A percentile compares a stretch with the other conserved stretches of the same genome.
Conservation (phyloP, 37 sponge, comb jelly and placozoan species). For the Oopsacas minuta region DNA sequence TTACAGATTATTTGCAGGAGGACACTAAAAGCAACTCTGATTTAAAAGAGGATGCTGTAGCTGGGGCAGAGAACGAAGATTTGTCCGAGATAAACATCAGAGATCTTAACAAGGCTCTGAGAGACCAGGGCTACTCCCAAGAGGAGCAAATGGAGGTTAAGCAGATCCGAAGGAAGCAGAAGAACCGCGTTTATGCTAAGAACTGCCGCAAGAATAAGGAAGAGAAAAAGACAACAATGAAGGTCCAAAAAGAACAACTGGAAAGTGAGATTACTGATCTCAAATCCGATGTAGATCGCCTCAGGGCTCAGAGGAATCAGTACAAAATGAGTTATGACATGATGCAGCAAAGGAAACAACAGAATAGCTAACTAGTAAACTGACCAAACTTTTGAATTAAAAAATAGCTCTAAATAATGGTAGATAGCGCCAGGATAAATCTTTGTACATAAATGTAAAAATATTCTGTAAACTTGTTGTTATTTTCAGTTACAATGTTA, state of each 20-base stretch:
- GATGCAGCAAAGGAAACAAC: background rate
- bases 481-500: no score
- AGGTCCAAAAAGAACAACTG: background rate
- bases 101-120: background rate
- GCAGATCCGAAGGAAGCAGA: background rate
- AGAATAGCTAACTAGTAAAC: background rate
- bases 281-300: background rate
- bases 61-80: background rate
- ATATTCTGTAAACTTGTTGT: no score
- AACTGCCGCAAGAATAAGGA: constrained; percentile 15
- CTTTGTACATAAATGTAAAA: background rate
- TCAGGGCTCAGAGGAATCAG: background rate
- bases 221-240: background rate
- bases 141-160: constrained; percentile 2
- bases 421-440: background rate
- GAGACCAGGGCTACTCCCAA: background rate
- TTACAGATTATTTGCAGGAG: background rate
- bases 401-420: background rate
- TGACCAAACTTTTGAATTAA: background rate
- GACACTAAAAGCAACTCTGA: background rate
- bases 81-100: background rate
- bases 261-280: background rate
- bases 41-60: background rate
- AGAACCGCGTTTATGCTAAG: constrained; percentile 7
- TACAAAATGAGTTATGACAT: background rate